Evolutionary conservation across 2,113 vertebrate species (phyloP).

Genomic region (Brachypodius melanocephalos): DNA sequence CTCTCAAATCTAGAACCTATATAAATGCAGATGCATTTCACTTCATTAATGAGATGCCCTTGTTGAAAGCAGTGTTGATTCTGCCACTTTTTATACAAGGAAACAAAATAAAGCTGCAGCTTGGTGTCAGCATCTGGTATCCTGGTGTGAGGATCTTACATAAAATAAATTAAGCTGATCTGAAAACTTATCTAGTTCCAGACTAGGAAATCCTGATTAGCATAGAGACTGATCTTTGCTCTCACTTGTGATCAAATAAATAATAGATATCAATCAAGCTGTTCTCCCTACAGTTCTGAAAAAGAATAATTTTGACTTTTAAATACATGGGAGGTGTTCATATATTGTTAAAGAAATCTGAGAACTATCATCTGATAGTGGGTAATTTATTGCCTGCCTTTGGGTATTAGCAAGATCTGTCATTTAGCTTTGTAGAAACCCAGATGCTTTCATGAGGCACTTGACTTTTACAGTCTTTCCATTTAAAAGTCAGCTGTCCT

Average conservation of each 20-base stretch:
- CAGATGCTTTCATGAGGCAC: slow-evolving; percentile 44
- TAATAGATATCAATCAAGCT: not conserved
- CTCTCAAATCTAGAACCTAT: not conserved
- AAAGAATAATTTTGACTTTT: not conserved
- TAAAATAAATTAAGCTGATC: not conserved
- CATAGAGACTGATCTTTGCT: not conserved
- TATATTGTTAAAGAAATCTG: not conserved
- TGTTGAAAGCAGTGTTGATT: not conserved
- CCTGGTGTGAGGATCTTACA: not conserved
- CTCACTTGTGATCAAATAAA: not conserved
- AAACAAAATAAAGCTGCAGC: not conserved
- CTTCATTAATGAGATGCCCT: not conserved
- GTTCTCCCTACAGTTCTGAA: not conserved
- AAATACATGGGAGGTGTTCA: slow-evolving; percentile 18
- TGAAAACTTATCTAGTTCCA: not conserved
- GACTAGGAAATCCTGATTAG: not conserved
- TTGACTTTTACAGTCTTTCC: slow-evolving; percentile 37
- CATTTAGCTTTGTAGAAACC: slow-evolving; percentile 21
- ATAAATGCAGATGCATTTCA: not conserved
- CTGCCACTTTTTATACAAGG: not conserved
- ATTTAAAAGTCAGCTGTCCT: slow-evolving; percentile 40
- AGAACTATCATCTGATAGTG: not conserved
- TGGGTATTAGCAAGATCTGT: slow-evolving; percentile 23
- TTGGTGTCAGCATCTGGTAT: not conserved
- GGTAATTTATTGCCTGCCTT: slow-evolving; percentile 38